A percentile compares a stretch with the other conserved stretches of the same genome.
Conservation (phyloP, 2,113 vertebrate genomes). For the Dasyurus viverrinus region DNA sequence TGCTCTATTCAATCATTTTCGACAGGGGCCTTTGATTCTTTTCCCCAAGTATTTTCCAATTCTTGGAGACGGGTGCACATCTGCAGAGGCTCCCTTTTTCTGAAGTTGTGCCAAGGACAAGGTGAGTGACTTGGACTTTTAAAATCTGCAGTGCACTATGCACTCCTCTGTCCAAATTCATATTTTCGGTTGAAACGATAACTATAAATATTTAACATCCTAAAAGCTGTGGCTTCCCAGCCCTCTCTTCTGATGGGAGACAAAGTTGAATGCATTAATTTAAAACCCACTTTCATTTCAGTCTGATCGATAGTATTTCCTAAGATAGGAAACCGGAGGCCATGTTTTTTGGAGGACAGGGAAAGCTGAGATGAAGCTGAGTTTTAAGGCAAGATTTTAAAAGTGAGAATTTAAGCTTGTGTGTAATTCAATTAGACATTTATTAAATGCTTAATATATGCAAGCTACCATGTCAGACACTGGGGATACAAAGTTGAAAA, state of each 20-base stretch:
- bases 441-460: not conserved
- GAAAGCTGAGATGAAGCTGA: not conserved
- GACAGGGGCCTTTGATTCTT: not conserved
- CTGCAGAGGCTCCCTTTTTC: not conserved
- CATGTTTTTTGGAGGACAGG: conserved; percentile 61
- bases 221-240: conserved; percentile 80
- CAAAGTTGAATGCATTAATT: conserved; percentile 69
- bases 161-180: conserved; percentile 55
- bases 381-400: conserved; percentile 34
- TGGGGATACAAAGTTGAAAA: not conserved
- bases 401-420: conserved; percentile 1
- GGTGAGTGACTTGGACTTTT: conserved; percentile 10
- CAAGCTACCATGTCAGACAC: not conserved
- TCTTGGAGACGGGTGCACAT: not conserved
- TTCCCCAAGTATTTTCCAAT: not conserved
- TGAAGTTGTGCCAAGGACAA: conserved; percentile 35
- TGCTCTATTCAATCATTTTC: conserved; percentile 4
- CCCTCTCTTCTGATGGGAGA: conserved; percentile 63
- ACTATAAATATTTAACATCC: conserved; percentile 83
- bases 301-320: conserved; percentile 74
- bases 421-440: not conserved
- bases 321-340: conserved; percentile 67
- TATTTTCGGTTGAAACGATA: conserved; percentile 76
- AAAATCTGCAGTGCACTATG: conserved; percentile 12
- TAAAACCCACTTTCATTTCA: conserved; percentile 72